phyloP scores from a whole-genome alignment of 2,113 vertebrate genomes.

The Microtus pennsylvanicus region DNA sequence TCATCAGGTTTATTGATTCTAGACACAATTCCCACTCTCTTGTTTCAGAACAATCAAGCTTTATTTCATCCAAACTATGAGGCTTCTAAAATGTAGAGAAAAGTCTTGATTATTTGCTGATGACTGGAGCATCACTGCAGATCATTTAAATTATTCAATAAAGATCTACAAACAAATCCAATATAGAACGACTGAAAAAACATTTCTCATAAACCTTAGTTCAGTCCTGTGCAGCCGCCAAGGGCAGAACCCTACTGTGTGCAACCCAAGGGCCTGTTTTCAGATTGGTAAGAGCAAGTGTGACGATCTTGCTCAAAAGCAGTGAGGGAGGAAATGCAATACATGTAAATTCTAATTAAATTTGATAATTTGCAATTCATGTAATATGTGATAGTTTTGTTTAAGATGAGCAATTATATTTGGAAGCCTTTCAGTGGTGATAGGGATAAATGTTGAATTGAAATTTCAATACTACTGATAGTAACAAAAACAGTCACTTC shows the following conservation, averaged over 20 bases:
- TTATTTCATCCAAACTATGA: background rate
- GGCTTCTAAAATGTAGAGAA: background rate
- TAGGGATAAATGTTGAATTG: background rate
- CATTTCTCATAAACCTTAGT: background rate
- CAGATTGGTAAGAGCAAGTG: background rate
- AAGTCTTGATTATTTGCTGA: background rate
- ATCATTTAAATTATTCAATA: background rate
- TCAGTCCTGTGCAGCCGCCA: rapidly evolving
- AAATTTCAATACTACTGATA: background rate
- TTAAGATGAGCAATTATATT: background rate
- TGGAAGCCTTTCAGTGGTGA: background rate
- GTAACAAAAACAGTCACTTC: background rate
- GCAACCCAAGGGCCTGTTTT: background rate
- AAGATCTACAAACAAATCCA: background rate
- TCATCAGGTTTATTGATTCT: background rate
- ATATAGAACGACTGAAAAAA: background rate
- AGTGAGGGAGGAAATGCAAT: background rate
- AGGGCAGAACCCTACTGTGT: background rate
- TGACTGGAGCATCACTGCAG: background rate
- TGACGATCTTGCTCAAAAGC: background rate
- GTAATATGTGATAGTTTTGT: background rate
- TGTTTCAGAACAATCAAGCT: background rate
- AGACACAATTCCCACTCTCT: background rate
- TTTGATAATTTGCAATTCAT: background rate
- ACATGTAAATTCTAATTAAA: background rate